Conservation (phyloP, 2,888 invertebrate species). For the Orthonevra nobilis region DNA sequence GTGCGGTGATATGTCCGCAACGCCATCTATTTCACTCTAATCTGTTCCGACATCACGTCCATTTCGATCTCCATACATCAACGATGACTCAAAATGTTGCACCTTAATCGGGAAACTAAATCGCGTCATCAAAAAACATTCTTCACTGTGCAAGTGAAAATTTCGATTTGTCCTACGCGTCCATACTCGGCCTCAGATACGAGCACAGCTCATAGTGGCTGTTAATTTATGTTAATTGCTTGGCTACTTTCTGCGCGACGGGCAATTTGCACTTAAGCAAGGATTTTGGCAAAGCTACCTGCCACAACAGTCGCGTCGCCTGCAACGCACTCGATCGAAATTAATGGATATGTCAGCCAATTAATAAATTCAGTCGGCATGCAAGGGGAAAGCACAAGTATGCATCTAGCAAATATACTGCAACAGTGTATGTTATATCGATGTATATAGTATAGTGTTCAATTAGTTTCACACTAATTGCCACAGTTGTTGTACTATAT, state of each 20-base stretch:
- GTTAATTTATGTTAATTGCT: conserved; percentile 70
- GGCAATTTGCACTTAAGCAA: conserved; percentile 60
- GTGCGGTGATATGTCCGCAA: conserved; percentile 34
- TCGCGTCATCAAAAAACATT: conserved; percentile 12
- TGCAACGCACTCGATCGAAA: conserved; percentile 75
- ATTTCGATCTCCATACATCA: conserved; percentile 39
- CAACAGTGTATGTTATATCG: conserved; percentile 22
- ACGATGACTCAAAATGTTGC: conserved; percentile 43
- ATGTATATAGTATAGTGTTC: conserved; percentile 56
- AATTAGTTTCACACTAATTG: conserved; percentile 69
- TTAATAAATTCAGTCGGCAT: conserved; percentile 80
- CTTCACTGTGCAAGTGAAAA: background rate
- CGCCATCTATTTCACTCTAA: conserved; percentile 63
- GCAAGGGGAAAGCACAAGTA: conserved; percentile 72
- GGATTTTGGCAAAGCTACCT: conserved; percentile 13
- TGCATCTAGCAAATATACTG: conserved; percentile 33
- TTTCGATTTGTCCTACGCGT: too few relatives aligned
- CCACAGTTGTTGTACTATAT: conserved; percentile 1
- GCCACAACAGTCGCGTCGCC: background rate
- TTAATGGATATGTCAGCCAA: conserved; percentile 80
- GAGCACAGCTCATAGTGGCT: conserved; percentile 37
- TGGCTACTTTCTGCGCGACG: conserved; percentile 54
- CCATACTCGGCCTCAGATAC: too few relatives aligned
- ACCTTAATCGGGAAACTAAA: conserved; percentile 10
- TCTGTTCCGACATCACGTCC: conserved; percentile 33